Evolutionary conservation across 2,113 vertebrate genomes (phyloP).

Genomic region (Danio rerio): GRCz12tu NC_133182.1:24256001-24256500

Average conservation of each 20-base stretch:
- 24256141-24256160: no score
- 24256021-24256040: no score
- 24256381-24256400: conserved; percentile 17
- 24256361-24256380: background rate
- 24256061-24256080: no score
- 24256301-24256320: background rate
- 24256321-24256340: background rate
- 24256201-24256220: background rate
- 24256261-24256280: background rate
- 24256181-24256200: background rate
- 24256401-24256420: conserved; percentile 4
- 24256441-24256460: background rate
- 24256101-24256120: no score
- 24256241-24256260: background rate
- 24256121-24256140: no score
- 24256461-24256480: background rate
- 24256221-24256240: background rate
- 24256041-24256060: no score
- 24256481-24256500: background rate
- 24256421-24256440: conserved; percentile 8
- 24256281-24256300: background rate
- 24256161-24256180: no score
- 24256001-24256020: no score
- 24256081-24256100: no score
- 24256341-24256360: background rate